Conservation (phyloP, 2,113 vertebrate species). For the Saccopteryx leptura region DNA sequence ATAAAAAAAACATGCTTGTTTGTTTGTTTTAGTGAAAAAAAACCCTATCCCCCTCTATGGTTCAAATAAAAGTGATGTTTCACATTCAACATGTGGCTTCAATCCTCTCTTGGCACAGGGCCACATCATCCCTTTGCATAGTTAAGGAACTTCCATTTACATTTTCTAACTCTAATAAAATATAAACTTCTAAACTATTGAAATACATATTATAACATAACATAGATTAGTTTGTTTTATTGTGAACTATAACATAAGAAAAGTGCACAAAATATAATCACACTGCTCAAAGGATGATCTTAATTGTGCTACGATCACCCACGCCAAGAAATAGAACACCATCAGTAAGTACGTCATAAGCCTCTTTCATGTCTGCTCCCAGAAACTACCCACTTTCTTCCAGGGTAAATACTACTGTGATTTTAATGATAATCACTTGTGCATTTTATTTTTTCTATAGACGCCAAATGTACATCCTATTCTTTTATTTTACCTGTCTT, state of each 20-base stretch:
- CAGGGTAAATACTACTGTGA: not conserved
- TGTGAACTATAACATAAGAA: not conserved
- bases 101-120: not conserved
- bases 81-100: not conserved
- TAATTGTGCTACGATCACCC: not conserved
- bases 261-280: not conserved
- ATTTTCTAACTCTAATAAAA: constrained; percentile 30
- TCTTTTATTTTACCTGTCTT: not conserved
- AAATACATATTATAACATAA: not conserved
- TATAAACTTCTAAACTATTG: not conserved
- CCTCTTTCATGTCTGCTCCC: accelerated
- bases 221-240: not conserved
- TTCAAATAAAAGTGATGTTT: not conserved
- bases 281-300: not conserved
- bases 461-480: not conserved
- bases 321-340: not conserved
- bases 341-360: not conserved
- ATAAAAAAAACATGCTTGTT: constrained; percentile 22
- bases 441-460: not conserved
- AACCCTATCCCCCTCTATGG: not conserved
- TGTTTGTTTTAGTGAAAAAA: not conserved
- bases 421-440: not conserved
- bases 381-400: not conserved
- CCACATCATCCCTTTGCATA: not conserved
- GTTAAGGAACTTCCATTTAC: not conserved